Conservation (phyloP, 2,888 invertebrate species). For the Cantharis nigra region DNA sequence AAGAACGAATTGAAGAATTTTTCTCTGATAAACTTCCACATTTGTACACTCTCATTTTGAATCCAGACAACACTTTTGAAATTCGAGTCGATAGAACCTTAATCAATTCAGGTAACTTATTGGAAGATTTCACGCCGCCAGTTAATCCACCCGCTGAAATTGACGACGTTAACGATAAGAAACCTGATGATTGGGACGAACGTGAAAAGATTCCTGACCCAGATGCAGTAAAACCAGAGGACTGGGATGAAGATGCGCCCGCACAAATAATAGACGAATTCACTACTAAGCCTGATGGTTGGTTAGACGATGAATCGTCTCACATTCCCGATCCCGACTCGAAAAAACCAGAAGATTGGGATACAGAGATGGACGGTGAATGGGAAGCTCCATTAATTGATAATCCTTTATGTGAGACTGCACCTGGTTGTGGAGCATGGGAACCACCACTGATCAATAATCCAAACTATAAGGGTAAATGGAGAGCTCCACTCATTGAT, state of each 20-base stretch:
- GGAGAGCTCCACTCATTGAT: constrained; percentile 86
- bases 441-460: constrained; percentile 82
- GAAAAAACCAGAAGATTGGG: constrained; percentile 93
- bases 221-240: constrained; percentile 86
- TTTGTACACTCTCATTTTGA: constrained; percentile 78
- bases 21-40: constrained; percentile 94
- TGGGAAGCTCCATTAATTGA: constrained; percentile 95
- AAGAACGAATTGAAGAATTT: constrained; percentile 79
- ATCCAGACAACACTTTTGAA: constrained; percentile 79
- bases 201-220: constrained; percentile 86
- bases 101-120: constrained; percentile 82
- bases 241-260: constrained; percentile 96
- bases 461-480: constrained; percentile 90
- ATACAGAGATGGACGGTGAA: constrained; percentile 96
- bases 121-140: constrained; percentile 89
- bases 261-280: constrained; percentile 84
- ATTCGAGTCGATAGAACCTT: constrained; percentile 83
- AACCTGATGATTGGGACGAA: constrained; percentile 97
- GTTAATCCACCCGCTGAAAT: constrained; percentile 95
- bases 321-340: constrained; percentile 87
- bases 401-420: constrained; percentile 81
- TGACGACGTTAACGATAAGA: constrained; percentile 84
- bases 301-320: constrained; percentile 90
- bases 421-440: constrained; percentile 86
- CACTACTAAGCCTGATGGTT: constrained; percentile 85